A percentile compares a stretch with the other conserved stretches of the same genome.
Evolutionary conservation across 2,113 vertebrate genomes (phyloP).

Genomic region (Halcyon senegalensis): DNA sequence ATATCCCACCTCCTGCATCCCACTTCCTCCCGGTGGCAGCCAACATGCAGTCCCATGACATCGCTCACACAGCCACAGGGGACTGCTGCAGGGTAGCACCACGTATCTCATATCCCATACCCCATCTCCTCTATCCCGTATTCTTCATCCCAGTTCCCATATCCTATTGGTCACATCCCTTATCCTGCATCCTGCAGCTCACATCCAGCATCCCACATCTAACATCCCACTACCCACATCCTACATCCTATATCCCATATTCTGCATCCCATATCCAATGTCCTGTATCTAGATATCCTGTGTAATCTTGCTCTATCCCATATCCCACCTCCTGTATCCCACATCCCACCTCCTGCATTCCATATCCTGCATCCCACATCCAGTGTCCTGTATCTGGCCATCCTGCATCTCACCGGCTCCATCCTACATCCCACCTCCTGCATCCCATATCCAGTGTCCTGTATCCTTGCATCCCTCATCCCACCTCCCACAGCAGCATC

Average conservation of each 20-base stretch:
- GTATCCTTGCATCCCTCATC: neutral
- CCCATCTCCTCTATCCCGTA: neutral
- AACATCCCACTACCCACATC: neutral
- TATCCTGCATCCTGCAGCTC: neutral
- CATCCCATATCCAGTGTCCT: neutral
- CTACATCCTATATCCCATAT: neutral
- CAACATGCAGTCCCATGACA: accelerated
- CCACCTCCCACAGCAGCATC: neutral
- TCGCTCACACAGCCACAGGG: neutral
- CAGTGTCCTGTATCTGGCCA: neutral
- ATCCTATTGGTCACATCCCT: neutral
- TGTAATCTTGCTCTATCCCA: neutral
- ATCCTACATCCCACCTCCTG: neutral
- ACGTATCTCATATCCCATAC: neutral
- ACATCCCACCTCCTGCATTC: neutral
- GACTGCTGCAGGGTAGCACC: neutral
- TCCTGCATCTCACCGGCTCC: neutral
- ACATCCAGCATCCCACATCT: no score
- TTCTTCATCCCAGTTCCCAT: neutral
- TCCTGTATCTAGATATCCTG: neutral
- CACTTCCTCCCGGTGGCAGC: no score
- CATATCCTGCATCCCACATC: neutral
- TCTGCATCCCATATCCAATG: neutral
- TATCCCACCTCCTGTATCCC: neutral
- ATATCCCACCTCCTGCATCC: neutral